Evolutionary conservation across 2,888 invertebrate species (phyloP), one percentile per base, ranked within the genome.

Genomic region (Gisinianus flammeolus): DNA sequence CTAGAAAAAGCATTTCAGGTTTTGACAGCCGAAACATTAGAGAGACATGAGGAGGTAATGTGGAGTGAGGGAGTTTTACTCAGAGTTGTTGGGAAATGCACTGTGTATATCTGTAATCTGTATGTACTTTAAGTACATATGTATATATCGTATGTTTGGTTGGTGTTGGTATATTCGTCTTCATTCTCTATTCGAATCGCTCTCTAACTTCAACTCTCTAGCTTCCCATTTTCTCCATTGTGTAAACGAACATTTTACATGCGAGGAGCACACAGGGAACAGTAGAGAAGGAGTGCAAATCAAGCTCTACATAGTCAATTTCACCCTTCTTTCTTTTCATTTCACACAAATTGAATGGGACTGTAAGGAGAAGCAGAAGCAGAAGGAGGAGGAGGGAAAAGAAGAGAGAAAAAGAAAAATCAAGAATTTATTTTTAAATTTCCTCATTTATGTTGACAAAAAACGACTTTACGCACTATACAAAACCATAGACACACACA

Each of bases 1-100:
- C 66, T 33, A 54, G 58, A 69, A 26, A 76, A 79, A 72, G 70
- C 72, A 79, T 79, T 79, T 76, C 76, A 72, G 75, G 72, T 79
- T 79, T 76, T 79, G 79, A 79, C 79, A 79, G 79, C 58, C 62
- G 66, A 76, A 76, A 79, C 79, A 79, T 79, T 79, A 79, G 79
- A 44, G 75, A 79, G 78, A 75, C 78, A 69, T 79, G 78, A 79
- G 78, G 69, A 70, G 69, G 78, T 78, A 78, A 78, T 74, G 78
- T 78, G 67, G 68, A 28, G 66, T 66, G 74, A 74, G 58, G 33
- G 44, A 74, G 64, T 74, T 62, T 56, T 67, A 12, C 19, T 31
- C 19, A 2, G 64, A 31, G 19, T 67, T 67, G 44, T 19, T 6
- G 19, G 16, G 16, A 44, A 44, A 44, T 16, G 16, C 19, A 44